Conservation (phyloP, 2,797 vertebrate species). For the Nothura maculosa region DNA sequence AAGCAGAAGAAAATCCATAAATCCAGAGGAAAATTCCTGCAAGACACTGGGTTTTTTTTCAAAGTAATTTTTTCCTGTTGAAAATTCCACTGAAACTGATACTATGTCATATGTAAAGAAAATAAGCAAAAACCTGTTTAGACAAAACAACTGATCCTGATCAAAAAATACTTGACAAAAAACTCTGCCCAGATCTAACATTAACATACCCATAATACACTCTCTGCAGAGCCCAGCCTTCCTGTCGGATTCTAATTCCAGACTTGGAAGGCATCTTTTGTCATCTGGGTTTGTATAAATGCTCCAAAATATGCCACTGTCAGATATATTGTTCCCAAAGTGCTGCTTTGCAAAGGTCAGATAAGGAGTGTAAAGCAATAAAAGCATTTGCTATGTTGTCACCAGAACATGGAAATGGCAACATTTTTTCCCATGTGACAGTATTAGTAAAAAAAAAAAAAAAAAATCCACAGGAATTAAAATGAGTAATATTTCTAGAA, state of each 20-base stretch:
- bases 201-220: no score
- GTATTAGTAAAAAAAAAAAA: neutral
- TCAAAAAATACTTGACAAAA: neutral
- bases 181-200: neutral
- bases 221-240: neutral
- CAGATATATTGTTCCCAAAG: neutral
- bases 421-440: neutral
- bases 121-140: neutral
- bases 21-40: no score
- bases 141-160: accelerated
- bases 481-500: neutral
- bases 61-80: neutral
- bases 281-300: neutral
- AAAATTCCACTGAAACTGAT: neutral
- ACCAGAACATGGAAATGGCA: neutral
- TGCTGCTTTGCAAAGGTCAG: neutral
- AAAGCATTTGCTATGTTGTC: neutral
- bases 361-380: neutral
- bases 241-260: neutral
- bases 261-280: neutral
- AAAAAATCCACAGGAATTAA: neutral
- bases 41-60: neutral
- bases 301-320: neutral
- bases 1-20: neutral
- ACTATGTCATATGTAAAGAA: neutral